phyloP scores from a whole-genome alignment of 2,113 vertebrate genomes.

The Microcebus tavaratra region DNA sequence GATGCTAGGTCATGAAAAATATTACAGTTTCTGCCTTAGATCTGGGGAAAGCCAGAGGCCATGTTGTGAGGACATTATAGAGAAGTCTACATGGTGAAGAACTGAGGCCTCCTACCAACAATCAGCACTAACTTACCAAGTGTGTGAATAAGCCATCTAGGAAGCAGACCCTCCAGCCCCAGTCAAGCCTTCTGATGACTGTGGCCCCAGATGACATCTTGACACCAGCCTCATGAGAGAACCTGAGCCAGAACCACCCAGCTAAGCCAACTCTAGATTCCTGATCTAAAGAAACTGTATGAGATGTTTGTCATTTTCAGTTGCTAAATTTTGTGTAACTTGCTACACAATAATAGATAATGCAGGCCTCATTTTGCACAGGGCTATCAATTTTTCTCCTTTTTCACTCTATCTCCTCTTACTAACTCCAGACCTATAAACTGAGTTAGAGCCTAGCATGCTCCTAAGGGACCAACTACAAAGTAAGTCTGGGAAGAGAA shows the following conservation, averaged over 20 bases:
- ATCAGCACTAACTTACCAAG: neutral
- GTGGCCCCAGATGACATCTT: neutral
- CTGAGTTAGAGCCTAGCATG: neutral
- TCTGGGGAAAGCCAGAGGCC: neutral
- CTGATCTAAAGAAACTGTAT: neutral
- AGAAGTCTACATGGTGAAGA: neutral
- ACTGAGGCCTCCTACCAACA: neutral
- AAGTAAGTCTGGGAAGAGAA: conserved; percentile 10
- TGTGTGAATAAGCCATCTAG: neutral
- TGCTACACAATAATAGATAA: neutral
- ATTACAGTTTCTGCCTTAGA: neutral
- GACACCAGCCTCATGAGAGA: too few relatives aligned
- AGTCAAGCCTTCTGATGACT: neutral
- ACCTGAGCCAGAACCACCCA: too few relatives aligned
- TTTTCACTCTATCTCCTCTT: neutral
- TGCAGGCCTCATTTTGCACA: neutral
- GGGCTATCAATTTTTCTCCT: neutral
- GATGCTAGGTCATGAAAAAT: conserved; percentile 8
- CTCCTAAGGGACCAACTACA: neutral
- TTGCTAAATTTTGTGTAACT: neutral
- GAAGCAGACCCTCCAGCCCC: neutral
- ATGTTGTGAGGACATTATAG: neutral
- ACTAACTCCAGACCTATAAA: neutral
- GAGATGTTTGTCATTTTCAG: neutral
- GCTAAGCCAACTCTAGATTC: neutral